Base-by-base conservation (phyloP, 2,113 vertebrate species). In the Sorex fumeus region DNA sequence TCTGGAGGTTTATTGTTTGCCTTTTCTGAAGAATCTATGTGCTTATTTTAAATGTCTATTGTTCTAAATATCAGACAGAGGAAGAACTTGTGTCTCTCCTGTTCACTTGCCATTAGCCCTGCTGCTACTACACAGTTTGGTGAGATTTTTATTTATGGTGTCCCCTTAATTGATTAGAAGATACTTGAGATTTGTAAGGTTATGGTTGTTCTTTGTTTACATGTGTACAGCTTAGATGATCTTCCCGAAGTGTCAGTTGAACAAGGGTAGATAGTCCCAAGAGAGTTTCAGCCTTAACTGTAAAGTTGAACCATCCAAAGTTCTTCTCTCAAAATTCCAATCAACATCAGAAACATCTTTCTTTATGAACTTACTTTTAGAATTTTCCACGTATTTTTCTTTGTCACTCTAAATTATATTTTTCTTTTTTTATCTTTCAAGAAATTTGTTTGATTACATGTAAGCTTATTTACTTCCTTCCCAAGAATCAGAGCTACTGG, bases 31-130 rank as follows among this genome's bases (percentile, higher is more conserved):
- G 53, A 57, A 57, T 57, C 3, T 57, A 57, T 57, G 53, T 57
- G 15, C 53, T 57, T 57, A 57, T 57, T 57, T 57, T 21, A 19
- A 57, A 57, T 21, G 15, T 57, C 16, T 57, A 57, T 57, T 57
- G 53, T 85, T 93, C 30, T 40, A 90, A 57, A 72, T 90, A 36
- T 10, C 53, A 76, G 40, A 75, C 16, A 74, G 53, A 57, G 53
- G 18, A 84, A 90, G 25, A 91, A 91, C 23, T 62, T 8, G 11
- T 28, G 19, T 69, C 74, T 69, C 15, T 8, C 13, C 3, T 76
- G 36, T 89, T 40, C 19, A n/a, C 13, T 8, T 91, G 69, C 62
- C 36, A 64, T 45, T 94, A 69, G 13, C 75, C 75, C 50, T 85
- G 4, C 43, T 74, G 15, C 13, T 64, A 34, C 32, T 4, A 25